Conservation (phyloP, 1,140 invertebrate species). For the Drosophila ambigua region DNA sequence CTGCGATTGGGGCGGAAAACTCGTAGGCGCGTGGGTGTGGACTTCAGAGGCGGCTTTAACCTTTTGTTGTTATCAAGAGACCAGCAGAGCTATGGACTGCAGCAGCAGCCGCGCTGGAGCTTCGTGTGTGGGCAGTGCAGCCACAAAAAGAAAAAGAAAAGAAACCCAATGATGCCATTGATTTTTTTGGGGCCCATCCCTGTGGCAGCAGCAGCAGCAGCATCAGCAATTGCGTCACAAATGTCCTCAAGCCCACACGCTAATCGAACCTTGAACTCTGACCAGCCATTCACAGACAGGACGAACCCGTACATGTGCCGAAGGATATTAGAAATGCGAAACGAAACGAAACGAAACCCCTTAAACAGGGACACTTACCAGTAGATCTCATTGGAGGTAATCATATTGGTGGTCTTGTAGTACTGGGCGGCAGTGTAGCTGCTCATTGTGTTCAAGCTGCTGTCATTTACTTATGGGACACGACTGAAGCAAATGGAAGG, state of each 20-base stretch:
- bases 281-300: constrained; percentile 4
- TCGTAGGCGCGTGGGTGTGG: constrained; percentile 21
- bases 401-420: constrained; percentile 82
- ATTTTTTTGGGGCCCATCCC: constrained; percentile 16
- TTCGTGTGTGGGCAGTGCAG: constrained; percentile 40
- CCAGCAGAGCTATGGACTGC: constrained; percentile 36
- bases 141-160: constrained; percentile 33
- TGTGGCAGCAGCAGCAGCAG: constrained; percentile 7
- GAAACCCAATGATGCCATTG: constrained; percentile 19
- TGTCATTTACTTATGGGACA: constrained; percentile 6
- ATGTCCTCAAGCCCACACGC: constrained; percentile 42
- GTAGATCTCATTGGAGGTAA: constrained; percentile 83
- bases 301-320: constrained; percentile 42
- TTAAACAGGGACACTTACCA: constrained; percentile 69
- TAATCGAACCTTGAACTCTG: constrained; percentile 59
- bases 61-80: constrained; percentile 47
- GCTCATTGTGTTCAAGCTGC: constrained; percentile 56
- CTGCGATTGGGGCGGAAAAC: constrained; percentile 25
- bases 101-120: constrained; percentile 3
- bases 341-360: not conserved
- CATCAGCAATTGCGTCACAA: constrained; percentile 56
- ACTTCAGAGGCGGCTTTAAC: constrained; percentile 31
- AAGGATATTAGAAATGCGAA: constrained; percentile 41
- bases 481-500: constrained; percentile 1
- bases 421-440: constrained; percentile 77